Evolutionary conservation across 2,113 vertebrate species (phyloP).

Genomic region (Girardinichthys multiradiatus): DNA sequence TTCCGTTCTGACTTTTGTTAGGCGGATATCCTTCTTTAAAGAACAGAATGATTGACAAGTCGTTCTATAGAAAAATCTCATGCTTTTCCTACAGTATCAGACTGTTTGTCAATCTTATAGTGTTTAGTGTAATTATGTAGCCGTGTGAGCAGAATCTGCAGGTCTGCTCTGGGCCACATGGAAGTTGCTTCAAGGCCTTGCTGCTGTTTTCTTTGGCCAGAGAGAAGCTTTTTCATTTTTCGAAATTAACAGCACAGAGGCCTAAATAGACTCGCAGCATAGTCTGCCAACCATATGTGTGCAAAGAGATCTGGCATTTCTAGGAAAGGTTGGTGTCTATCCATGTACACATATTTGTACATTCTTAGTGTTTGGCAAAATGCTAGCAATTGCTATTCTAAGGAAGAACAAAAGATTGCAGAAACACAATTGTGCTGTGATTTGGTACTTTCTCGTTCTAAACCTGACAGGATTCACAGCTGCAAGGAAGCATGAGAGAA

Average conservation of each 20-base stretch:
- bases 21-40: neutral
- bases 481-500: neutral
- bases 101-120: slow-evolving; percentile 18
- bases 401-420: neutral
- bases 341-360: neutral
- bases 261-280: neutral
- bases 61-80: too few relatives aligned
- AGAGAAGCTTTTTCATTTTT: slow-evolving; percentile 20
- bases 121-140: slow-evolving; percentile 45
- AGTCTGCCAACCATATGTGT: neutral
- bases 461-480: too few relatives aligned
- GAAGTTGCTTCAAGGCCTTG: slow-evolving; percentile 19
- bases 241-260: neutral
- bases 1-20: neutral
- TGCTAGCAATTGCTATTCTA: neutral
- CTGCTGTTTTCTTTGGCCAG: neutral
- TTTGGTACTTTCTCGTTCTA: too few relatives aligned
- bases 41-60: neutral
- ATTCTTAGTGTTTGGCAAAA: too few relatives aligned
- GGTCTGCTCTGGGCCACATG: neutral
- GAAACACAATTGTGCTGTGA: too few relatives aligned
- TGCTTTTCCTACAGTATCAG: neutral
- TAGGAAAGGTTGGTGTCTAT: neutral
- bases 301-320: slow-evolving; percentile 1
- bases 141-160: slow-evolving; percentile 38